These are phyloP conservation scores for Panthera uncia DNA, from an alignment of 2,113 vertebrate genomes.

Conservation along the genomic window DNA sequence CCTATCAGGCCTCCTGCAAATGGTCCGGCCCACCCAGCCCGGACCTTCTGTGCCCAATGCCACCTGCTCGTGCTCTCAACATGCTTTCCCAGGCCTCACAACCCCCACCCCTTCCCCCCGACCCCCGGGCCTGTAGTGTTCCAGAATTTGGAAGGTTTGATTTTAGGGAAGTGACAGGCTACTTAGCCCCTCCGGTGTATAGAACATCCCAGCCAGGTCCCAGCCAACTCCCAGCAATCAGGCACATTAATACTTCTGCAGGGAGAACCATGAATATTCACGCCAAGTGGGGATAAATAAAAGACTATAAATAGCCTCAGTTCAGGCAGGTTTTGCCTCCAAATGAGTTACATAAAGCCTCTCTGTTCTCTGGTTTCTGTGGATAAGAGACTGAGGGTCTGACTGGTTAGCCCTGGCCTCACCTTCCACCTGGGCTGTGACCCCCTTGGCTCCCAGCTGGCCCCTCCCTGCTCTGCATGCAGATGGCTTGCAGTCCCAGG, in stretches of 20 bases:
- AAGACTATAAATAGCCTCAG: conserved; percentile 66
- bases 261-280: conserved; percentile 64
- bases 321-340: conserved; percentile 42
- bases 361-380: neutral
- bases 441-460: neutral
- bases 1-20: neutral
- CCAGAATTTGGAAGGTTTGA: neutral
- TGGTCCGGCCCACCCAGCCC: neutral
- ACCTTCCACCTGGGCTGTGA: neutral
- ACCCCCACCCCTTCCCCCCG: neutral
- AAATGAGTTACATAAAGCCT: neutral
- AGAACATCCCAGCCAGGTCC: neutral
- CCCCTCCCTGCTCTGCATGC: neutral
- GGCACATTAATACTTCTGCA: neutral
- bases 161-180: neutral
- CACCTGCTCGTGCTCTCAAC: fast-evolving
- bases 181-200: neutral
- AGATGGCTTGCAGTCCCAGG: neutral
- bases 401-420: neutral
- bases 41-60: fast-evolving
- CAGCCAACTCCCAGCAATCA: neutral
- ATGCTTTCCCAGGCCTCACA: fast-evolving
- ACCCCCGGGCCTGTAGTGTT: fast-evolving
- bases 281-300: conserved; percentile 51
- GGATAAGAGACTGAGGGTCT: neutral